Base-by-base conservation (phyloP, 2,888 invertebrate species). In the Ceraclea dissimilis region DNA sequence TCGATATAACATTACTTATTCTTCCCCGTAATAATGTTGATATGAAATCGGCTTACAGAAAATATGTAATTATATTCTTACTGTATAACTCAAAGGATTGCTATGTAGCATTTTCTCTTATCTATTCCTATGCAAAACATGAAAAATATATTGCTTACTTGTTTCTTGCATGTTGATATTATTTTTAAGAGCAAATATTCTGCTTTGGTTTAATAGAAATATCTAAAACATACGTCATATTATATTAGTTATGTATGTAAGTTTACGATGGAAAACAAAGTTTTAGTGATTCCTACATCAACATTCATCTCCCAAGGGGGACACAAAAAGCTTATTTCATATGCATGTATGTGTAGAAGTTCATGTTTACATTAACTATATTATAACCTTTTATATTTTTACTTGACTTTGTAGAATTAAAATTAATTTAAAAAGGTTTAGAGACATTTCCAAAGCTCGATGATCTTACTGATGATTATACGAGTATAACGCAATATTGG, bases 241-340 rank as follows among this genome's bases (percentile, higher is more conserved):
- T 31, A 16, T 39, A 31, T 31, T n/a, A n/a, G 26, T 8, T 39
- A 39, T 52, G 17, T 16, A n/a, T 47, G 20, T 17, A 54, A 54
- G 22, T 54, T 54, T 49, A 54, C 19, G 39, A 49, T 46, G 54
- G 34, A 19, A 49, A 49, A 54, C 39, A 54, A 54, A 54, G 22
- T 54, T 54, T 54, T 39, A 54, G 54, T 46, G 43, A 39, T 54
- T 54, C 49, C 19, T 54, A 54, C 43, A 54, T 54, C 54, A 54
- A 33, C 39, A 49, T 54, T 34, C 20, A 13, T 20, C 49, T 49
- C 54, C 46, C 54, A 19, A 1, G 54, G 48, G 54, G 19, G 26
- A 39, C 48, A 49, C 48, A 54, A 54, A 54, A 49, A 54, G 48
- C 48, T 54, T 48, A 54, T 48, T 46, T 54, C 49, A 19, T 33